Percentiles rank a stretch among this genome's conserved stretches.
These are phyloP conservation scores for Sympetrum striolatum DNA, from an alignment of 2,888 invertebrate species.

Conservation along the genomic window DNA sequence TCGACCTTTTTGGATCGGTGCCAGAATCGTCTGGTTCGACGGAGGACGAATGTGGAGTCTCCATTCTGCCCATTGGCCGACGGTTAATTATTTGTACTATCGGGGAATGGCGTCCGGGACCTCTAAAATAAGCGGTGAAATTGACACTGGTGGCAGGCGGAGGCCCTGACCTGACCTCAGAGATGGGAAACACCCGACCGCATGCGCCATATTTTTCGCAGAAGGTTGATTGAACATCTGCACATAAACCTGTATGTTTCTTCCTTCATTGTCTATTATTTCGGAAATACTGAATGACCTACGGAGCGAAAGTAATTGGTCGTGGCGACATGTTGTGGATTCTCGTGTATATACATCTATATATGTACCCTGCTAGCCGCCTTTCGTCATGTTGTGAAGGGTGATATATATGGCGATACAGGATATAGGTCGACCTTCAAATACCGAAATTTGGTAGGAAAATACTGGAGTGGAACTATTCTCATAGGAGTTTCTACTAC, in stretches of 20 bases:
- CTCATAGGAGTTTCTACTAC: no score
- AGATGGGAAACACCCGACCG: background rate
- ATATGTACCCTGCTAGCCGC: no score
- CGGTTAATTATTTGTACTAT: background rate
- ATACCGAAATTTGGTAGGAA: no score
- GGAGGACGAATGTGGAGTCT: background rate
- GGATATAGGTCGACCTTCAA: no score
- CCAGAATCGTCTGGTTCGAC: background rate
- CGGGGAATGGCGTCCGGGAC: background rate
- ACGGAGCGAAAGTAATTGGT: no score
- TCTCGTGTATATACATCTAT: no score
- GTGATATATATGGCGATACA: no score
- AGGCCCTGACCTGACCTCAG: background rate
- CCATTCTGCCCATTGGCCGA: background rate
- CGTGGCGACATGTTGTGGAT: no score
- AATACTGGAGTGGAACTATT: no score
- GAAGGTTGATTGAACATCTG: no score
- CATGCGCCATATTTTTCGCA: background rate
- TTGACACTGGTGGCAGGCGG: background rate
- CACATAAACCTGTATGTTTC: no score
- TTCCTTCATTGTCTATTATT: background rate
- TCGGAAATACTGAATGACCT: background rate
- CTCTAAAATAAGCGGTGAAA: background rate
- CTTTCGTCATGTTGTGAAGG: no score
- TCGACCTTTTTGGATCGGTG: background rate